Evolutionary conservation across 2,888 invertebrate species (phyloP), one percentile per base, ranked within the genome.

Genomic region (Cephus sareptanus): DNA sequence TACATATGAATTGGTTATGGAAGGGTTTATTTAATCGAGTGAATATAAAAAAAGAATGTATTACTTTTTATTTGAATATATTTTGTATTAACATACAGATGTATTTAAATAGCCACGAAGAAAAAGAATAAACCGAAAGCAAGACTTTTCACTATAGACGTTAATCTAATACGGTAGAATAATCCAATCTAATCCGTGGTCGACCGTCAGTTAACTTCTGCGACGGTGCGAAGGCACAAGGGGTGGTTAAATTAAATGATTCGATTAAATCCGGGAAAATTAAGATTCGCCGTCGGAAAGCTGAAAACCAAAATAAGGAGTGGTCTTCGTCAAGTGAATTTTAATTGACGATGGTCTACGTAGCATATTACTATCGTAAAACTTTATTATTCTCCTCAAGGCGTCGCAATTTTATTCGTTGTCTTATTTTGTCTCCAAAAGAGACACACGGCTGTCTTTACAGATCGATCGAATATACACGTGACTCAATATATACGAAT

Each of bases 191-290:
- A 86, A 87, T 85, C 83, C 81, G 85, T 81, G 85, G 85, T 81
- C 77, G 78, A 81, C 84, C 84, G 89, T 85, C 89, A 84, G 85
- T 90, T 89, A 88, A 88, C 87, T 89, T 87, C 86, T 77, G 83
- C 83, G 84, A 83, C 85, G 81, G 81, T 23, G 77, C 77, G 75
- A 77, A 73, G 82, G 79, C 83, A 87, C 85, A 73, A 71, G 68
- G 87, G 89, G 88, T 86, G 87, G 82, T 87, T 85, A 89, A 90
- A 90, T 90, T 87, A 87, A 89, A 87, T 87, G 89, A 90, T 90
- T 89, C 85, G 88, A 90, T 90, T 89, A 90, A 82, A 85, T 82
- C 86, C 85, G 81, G 80, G 83, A 84, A 86, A 90, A 90, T 89
- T 86, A 87, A 88, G 88, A 88, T 88, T 83, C 85, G 83, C 79